phyloP scores from a whole-genome alignment of 2,797 vertebrate species.

The Propithecus deckenii region DNA sequence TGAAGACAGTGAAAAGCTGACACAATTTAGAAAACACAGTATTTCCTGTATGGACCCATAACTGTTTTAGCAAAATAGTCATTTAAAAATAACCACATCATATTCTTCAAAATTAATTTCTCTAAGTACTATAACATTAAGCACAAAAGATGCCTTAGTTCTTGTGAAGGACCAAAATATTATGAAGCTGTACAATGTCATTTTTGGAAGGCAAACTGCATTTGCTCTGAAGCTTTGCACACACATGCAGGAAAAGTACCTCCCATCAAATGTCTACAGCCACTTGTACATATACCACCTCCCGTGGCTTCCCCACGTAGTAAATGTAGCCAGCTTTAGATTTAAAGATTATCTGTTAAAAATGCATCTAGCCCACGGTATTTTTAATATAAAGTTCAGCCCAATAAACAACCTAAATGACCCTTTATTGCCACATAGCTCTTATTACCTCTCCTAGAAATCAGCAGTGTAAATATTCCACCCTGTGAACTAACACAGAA shows the following conservation, averaged over 20 bases:
- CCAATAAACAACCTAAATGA: not conserved
- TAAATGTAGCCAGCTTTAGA: not conserved
- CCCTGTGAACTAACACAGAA: slow-evolving; percentile 59
- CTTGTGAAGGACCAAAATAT: not conserved
- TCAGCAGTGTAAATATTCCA: slow-evolving; percentile 67
- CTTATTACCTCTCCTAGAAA: not conserved
- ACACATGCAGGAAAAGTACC: not conserved
- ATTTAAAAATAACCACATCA: not conserved
- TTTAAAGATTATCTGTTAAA: slow-evolving; percentile 38
- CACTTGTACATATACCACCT: not conserved
- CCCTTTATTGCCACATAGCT: not conserved
- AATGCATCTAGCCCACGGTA: not conserved
- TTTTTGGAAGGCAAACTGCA: slow-evolving; percentile 17
- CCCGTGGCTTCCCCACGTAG: not conserved
- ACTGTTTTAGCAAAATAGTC: not conserved
- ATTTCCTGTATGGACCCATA: not conserved
- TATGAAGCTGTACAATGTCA: not conserved
- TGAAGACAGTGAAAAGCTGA: not conserved
- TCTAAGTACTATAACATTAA: not conserved
- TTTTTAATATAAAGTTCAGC: not conserved
- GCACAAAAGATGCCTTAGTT: not conserved
- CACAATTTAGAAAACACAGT: not conserved
- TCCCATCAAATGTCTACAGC: not conserved
- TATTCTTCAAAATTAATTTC: slow-evolving; percentile 23
- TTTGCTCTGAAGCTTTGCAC: slow-evolving; percentile 35